phyloP scores from a whole-genome alignment of 1,140 invertebrate species.

The Drosophila pachea region DNA sequence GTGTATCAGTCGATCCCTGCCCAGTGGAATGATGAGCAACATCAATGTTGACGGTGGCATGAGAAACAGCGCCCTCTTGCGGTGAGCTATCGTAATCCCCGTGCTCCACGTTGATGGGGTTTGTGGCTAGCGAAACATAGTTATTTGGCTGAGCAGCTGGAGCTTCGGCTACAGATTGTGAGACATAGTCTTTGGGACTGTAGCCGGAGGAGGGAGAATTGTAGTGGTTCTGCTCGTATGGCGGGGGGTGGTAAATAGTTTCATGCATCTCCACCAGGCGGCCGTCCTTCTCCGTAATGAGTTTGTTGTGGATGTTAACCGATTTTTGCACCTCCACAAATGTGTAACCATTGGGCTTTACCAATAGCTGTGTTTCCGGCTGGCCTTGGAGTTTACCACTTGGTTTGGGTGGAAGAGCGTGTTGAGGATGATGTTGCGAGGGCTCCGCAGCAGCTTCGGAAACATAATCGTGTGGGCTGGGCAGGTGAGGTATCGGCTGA shows the following conservation, averaged over 20 bases:
- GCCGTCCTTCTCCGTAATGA: conserved; percentile 74
- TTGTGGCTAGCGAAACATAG: conserved; percentile 55
- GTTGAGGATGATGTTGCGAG: conserved; percentile 52
- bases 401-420: conserved; percentile 25
- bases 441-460: conserved; percentile 56
- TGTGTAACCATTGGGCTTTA: conserved; percentile 77
- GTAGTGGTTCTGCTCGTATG: conserved; percentile 39
- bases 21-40: neutral
- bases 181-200: conserved; percentile 35
- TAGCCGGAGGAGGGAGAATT: neutral
- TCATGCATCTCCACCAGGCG: conserved; percentile 70
- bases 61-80: conserved; percentile 52
- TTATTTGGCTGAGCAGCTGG: neutral
- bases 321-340: conserved; percentile 82
- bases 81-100: conserved; percentile 53
- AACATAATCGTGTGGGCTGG: conserved; percentile 59
- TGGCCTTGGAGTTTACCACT: neutral
- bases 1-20: conserved; percentile 4
- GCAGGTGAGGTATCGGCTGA: conserved; percentile 22
- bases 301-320: conserved; percentile 78
- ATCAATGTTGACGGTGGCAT: conserved; percentile 39
- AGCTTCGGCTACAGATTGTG: conserved; percentile 1
- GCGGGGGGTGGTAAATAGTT: conserved; percentile 63
- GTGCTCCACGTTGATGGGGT: conserved; percentile 70
- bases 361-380: conserved; percentile 11